phyloP scores from a whole-genome alignment of 2,113 vertebrate genomes.

The Paradisaea rubra region DNA sequence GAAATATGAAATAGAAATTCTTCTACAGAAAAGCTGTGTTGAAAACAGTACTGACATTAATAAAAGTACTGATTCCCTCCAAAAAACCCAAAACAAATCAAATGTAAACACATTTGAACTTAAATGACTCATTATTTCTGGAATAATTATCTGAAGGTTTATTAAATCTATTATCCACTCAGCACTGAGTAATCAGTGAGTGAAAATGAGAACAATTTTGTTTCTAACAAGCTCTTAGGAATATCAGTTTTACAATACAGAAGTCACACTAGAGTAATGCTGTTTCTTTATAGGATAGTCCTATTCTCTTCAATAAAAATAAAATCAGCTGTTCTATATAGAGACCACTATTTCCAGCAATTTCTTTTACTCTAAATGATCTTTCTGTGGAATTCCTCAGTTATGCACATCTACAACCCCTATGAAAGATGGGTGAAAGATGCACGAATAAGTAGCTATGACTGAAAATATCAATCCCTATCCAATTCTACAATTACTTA shows the following conservation, averaged over 20 bases:
- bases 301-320: neutral
- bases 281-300: neutral
- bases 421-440: neutral
- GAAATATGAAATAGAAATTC: neutral
- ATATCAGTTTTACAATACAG: neutral
- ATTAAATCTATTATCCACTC: neutral
- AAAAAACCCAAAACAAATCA: neutral
- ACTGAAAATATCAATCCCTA: neutral
- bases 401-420: neutral
- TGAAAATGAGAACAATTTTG: neutral
- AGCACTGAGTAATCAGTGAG: neutral
- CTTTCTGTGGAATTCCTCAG: neutral
- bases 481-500: neutral
- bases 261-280: neutral
- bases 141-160: neutral
- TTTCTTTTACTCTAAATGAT: neutral
- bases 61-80: neutral
- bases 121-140: neutral
- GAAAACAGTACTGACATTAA: neutral
- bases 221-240: neutral
- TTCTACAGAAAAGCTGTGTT: neutral
- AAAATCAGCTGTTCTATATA: neutral
- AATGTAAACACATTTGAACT: neutral
- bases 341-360: neutral
- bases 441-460: neutral